phyloP scores from a whole-genome alignment of 2,888 invertebrate species.

The Synergus itoensis region DNA sequence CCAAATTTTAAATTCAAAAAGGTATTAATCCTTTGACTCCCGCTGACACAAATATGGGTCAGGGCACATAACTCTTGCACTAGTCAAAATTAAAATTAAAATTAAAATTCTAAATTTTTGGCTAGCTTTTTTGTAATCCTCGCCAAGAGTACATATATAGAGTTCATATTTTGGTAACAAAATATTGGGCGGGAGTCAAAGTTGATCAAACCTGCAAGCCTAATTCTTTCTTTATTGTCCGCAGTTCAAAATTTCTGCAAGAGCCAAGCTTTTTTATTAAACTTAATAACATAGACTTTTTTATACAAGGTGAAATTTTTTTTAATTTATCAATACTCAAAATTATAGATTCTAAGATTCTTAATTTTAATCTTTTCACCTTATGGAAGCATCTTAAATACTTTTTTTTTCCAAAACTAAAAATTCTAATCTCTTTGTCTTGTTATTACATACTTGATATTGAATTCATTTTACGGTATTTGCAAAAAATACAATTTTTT shows the following conservation, averaged over 20 bases:
- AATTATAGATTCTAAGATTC: not conserved
- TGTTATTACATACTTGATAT: not conserved
- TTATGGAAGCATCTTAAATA: too few relatives aligned
- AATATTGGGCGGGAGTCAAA: too few relatives aligned
- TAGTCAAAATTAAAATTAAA: too few relatives aligned
- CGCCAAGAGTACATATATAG: too few relatives aligned
- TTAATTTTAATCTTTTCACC: too few relatives aligned
- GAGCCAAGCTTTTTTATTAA: slow-evolving; percentile 11
- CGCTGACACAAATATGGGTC: too few relatives aligned
- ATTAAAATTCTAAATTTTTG: too few relatives aligned
- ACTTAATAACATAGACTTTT: not conserved
- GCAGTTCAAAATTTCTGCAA: not conserved
- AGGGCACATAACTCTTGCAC: too few relatives aligned
- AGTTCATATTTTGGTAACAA: too few relatives aligned
- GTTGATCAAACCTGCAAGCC: not conserved
- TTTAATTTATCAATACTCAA: not conserved
- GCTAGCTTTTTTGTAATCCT: too few relatives aligned
- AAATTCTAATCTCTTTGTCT: not conserved
- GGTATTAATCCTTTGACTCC: too few relatives aligned
- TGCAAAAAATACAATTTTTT: not conserved
- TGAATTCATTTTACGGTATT: not conserved
- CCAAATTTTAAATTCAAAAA: not conserved
- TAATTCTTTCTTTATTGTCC: not conserved
- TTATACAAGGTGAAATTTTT: not conserved
- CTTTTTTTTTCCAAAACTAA: not conserved